Conservation (phyloP, 2,888 invertebrate species). For the Xanthorhoe spadicearia region DNA sequence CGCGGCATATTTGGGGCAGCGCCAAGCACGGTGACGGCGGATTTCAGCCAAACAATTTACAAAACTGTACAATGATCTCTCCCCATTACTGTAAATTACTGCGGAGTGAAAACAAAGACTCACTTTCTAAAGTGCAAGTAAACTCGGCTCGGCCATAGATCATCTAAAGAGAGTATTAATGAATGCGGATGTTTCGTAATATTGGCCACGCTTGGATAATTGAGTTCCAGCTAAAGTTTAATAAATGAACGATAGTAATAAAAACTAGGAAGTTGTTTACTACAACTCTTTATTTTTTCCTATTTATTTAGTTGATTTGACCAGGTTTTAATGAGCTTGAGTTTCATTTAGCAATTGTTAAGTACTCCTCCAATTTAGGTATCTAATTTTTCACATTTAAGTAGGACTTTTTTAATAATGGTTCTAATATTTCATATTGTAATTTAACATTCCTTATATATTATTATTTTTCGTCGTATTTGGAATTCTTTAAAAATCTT, state of each 20-base stretch:
- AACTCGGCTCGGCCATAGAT: conserved; percentile 63
- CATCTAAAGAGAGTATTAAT: conserved; percentile 61
- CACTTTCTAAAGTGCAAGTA: conserved; percentile 77
- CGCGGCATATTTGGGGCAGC: conserved; percentile 59
- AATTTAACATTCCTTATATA: no score
- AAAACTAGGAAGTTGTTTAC: conserved; percentile 1
- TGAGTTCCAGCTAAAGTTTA: conserved; percentile 4
- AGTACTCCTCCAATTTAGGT: no score
- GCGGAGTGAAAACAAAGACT: conserved; percentile 80
- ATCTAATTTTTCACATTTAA: no score
- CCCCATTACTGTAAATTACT: conserved; percentile 76
- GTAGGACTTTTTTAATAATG: no score
- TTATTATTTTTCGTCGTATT: no score
- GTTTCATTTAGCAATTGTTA: no score
- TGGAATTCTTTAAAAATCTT: neutral
- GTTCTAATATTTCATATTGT: no score
- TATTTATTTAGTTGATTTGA: no score
- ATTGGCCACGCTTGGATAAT: conserved; percentile 12
- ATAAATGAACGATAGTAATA: neutral
- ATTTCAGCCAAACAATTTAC: conserved; percentile 66
- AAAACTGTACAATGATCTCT: conserved; percentile 76
- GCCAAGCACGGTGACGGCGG: conserved; percentile 60
- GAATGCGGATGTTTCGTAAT: conserved; percentile 70
- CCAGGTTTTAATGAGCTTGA: no score
- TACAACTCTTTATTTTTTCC: no score